A percentile compares a stretch with the other conserved stretches of the same genome.
phyloP scores from a whole-genome alignment of 2,797 vertebrate species.

The Pipistrellus pygmaeus region DNA sequence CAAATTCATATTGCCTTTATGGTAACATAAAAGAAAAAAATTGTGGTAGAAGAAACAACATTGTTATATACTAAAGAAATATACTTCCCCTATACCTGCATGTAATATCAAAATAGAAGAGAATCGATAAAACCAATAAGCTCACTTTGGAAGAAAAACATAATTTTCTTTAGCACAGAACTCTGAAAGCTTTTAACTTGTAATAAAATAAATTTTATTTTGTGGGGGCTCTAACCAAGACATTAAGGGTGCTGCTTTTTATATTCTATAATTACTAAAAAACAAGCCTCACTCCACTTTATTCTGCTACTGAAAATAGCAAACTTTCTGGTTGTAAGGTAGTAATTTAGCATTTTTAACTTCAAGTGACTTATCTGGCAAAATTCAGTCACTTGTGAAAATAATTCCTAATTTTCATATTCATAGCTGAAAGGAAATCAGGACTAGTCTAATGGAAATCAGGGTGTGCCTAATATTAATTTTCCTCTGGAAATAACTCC shows the following conservation, averaged over 20 bases:
- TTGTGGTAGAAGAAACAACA: conserved; percentile 14
- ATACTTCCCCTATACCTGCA: not conserved
- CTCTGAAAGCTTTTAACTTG: conserved; percentile 22
- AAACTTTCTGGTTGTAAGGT: not conserved
- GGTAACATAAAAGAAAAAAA: conserved; percentile 51
- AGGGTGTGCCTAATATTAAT: not conserved
- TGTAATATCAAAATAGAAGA: conserved; percentile 54
- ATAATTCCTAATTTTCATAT: not conserved
- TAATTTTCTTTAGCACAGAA: conserved; percentile 18
- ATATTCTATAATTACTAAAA: not conserved
- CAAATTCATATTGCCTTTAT: not conserved
- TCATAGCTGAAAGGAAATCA: conserved; percentile 18
- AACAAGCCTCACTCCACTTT: not conserved
- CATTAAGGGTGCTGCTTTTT: not conserved
- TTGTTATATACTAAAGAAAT: conserved; percentile 54
- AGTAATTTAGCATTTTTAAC: not conserved
- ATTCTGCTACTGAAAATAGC: not conserved
- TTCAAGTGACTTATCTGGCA: not conserved
- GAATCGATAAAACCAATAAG: conserved; percentile 54
- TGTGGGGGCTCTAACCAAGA: not conserved
- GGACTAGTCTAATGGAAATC: not conserved
- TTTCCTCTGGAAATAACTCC: conserved; percentile 19
- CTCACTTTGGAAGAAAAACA: conserved; percentile 15
- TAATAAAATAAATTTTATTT: conserved; percentile 12
- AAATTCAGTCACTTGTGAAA: conserved; percentile 22